Conservation (phyloP, 2,888 invertebrate species). For the Noctua fimbriata region DNA sequence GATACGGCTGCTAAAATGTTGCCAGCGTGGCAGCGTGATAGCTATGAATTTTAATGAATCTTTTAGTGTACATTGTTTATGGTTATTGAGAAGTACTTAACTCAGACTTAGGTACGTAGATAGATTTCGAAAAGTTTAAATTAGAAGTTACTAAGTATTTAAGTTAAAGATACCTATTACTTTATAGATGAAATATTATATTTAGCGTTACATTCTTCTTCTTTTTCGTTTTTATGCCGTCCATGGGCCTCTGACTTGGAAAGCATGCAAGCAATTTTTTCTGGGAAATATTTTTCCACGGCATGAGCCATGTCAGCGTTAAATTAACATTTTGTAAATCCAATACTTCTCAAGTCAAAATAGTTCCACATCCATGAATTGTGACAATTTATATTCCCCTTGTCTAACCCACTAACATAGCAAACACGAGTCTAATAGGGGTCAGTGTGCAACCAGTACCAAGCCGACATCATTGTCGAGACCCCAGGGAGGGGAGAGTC, state of each 20-base stretch:
- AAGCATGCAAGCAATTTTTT: no score
- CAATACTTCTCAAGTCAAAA: not conserved
- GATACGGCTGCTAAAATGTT: slow-evolving; percentile 37
- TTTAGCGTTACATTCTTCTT: not conserved
- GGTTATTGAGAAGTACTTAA: slow-evolving; percentile 4
- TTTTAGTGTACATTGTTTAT: slow-evolving; percentile 9
- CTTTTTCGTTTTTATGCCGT: no score
- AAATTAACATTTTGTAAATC: no score
- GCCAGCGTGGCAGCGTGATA: slow-evolving; percentile 2
- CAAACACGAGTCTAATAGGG: slow-evolving; percentile 44
- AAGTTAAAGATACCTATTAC: not conserved
- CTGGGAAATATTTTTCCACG: no score
- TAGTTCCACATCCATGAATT: slow-evolving; percentile 3
- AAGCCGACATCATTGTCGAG: slow-evolving; percentile 24
- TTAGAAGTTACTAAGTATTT: not conserved
- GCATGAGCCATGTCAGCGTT: not conserved
- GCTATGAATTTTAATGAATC: slow-evolving; percentile 4
- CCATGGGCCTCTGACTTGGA: no score
- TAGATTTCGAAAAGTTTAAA: not conserved
- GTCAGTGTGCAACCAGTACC: slow-evolving; percentile 50
- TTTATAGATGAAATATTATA: not conserved
- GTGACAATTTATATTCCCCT: slow-evolving; percentile 21
- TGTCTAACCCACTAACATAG: slow-evolving; percentile 39
- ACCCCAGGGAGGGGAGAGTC: slow-evolving; percentile 31
- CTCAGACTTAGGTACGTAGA: not conserved